These are phyloP conservation scores for Nerophis ophidion DNA, from an alignment of 2,113 vertebrate species.

Conservation along the genomic window DNA sequence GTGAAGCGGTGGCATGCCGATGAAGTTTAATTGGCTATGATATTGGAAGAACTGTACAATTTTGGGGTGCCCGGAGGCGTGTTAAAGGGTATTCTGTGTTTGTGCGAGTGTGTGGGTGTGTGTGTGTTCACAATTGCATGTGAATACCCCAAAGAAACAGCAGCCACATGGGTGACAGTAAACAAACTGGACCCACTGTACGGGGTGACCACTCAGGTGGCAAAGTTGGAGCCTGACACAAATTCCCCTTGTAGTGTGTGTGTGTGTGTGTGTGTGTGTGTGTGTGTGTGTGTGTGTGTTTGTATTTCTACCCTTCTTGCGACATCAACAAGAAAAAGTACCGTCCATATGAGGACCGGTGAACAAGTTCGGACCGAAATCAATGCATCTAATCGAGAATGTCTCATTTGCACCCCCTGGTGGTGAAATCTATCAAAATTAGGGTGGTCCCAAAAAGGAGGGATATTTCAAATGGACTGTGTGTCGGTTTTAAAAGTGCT, in stretches of 20 bases:
- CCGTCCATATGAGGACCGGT: too few species aligned
- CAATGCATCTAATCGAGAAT: too few species aligned
- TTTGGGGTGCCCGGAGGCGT: constrained; percentile 7
- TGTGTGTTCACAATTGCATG: constrained; percentile 9
- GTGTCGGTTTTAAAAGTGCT: too few species aligned
- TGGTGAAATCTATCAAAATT: too few species aligned
- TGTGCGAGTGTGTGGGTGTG: constrained; percentile 15
- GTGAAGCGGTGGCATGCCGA: constrained; percentile 22
- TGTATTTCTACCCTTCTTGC: too few species aligned
- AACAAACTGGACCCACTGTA: constrained; percentile 59
- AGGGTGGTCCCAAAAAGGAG: too few species aligned
- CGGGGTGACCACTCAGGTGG: constrained; percentile 63
- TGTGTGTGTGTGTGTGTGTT: too few species aligned
- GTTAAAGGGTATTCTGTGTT: neutral
- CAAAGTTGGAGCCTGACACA: constrained; percentile 61
- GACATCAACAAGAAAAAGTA: too few species aligned
- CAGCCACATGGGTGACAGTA: constrained; percentile 52
- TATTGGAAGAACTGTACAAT: constrained; percentile 17
- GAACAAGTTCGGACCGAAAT: too few species aligned
- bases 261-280: constrained; percentile 25
- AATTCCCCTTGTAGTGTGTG: constrained; percentile 41
- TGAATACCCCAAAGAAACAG: constrained; percentile 32
- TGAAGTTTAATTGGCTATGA: constrained; percentile 36
- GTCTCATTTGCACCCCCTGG: too few species aligned
- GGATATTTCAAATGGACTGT: too few species aligned